Conservation (phyloP, 2,113 vertebrate species). For the Oxygymnocypris stewartii region DNA sequence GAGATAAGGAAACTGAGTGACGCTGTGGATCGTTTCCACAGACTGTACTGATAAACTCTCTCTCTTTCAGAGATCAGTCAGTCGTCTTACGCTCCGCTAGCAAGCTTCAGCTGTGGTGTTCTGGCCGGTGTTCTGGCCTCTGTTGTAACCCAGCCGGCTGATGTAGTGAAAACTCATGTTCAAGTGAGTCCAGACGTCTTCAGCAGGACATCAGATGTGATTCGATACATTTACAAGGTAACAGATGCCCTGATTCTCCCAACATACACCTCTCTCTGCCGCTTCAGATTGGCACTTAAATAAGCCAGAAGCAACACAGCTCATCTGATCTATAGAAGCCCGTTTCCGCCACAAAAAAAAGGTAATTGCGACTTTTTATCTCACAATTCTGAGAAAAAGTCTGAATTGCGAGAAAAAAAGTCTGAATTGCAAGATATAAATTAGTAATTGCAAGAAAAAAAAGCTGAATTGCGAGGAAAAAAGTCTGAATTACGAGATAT, state of each 20-base stretch:
- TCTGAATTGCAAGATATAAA: too few species aligned
- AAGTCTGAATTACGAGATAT: too few species aligned
- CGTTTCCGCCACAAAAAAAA: too few species aligned
- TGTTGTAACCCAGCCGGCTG: slow-evolving; percentile 88
- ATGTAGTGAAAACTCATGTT: slow-evolving; percentile 92
- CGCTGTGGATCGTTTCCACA: neutral
- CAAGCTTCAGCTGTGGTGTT: slow-evolving; percentile 87
- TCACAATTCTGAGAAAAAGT: too few species aligned
- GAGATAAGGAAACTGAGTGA: neutral
- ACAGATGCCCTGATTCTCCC: neutral
- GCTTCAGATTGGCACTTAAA: neutral
- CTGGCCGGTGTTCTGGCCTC: slow-evolving; percentile 88
- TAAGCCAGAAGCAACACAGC: neutral
- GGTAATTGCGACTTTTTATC: too few species aligned
- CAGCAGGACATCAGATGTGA: slow-evolving; percentile 73
- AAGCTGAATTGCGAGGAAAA: too few species aligned
- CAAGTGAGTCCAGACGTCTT: slow-evolving; percentile 82
- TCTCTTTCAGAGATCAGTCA: slow-evolving; percentile 44
- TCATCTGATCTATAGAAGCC: neutral
- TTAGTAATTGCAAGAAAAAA: too few species aligned
- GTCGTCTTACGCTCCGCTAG: slow-evolving; percentile 71
- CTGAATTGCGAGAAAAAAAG: too few species aligned
- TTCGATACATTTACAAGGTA: slow-evolving; percentile 75
- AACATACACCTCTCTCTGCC: neutral
- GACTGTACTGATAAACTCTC: slow-evolving; percentile 3